Base-by-base conservation (phyloP, 2,888 invertebrate species). In the Miltochrista miniata region DNA sequence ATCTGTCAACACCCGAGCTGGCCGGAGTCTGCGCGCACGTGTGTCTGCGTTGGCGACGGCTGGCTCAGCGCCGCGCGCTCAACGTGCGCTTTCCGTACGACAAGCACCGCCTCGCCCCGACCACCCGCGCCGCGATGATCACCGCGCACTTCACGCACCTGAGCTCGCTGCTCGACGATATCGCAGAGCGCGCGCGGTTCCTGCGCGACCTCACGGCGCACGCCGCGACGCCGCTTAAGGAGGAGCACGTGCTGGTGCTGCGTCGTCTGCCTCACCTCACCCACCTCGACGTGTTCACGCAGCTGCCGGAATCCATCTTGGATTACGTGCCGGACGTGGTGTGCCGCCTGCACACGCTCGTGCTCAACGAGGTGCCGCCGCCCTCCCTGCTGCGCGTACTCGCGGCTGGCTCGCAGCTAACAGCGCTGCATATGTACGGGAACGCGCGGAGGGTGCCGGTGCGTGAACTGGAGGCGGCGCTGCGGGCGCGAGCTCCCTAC, bases 341-440 rank as follows among this genome's bases (percentile, higher is more conserved):
- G 9, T 13, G 42, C 36, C 61, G 59, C 0, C 45, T 76, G 12
- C 45, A 39, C 8, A 61, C 69, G 5, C 44, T 77, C 5, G 73
- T 77, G 2, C 50, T 70, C 4, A 77, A 77, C 52, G 68, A 70
- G 30, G 61, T 41, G 7, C 53, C 70, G 10, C 48, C 56, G 3
- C 51, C 39, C 9, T 55, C 58, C 1, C 58, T 74, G 33, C 53
- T 73, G 15, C 57, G 49, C 9, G 33, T 35, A 8, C 42, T 72
- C 9, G 53, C 59, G 3, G 44, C 38, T 7, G 42, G 44, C 7
- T 31, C 46, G 7, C 50, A 41, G 3, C 54, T 76, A 1, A 45
- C 34, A 2, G 62, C 55, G 8, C 48, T 79, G 7, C 72, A 78
- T 45, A 76, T 79, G 79, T 79, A 69, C 36, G 79, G 79, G 1